Evolutionary conservation across 2,113 vertebrate genomes (phyloP), one percentile per base, ranked within the genome.

Genomic region (Paratilapia polleni): DNA sequence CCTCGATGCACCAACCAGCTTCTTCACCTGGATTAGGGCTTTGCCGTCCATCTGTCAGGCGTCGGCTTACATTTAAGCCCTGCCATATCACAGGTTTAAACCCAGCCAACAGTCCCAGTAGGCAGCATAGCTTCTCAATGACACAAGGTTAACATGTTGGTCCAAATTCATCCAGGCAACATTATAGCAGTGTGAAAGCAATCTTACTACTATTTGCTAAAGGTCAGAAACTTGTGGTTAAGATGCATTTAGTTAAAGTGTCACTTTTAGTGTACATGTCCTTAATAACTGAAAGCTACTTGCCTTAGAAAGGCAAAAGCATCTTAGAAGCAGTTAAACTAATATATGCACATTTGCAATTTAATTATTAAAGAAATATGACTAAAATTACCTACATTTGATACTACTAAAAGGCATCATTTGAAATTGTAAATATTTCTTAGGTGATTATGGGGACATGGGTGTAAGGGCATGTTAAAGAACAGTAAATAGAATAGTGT

Each of bases 21-120:
- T 93, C 90, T 92, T 89, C 66, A 43, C 81, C 83, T 52, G 93
- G 95, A 96, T 96, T 95, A 95, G 84, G 92, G 92, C 89, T 93
- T 83, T 78, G 81, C 86, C 58, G 91, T 91, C 94, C 96, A 96
- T 96, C 95, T 96, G 95, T 93, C 78, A 82, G 81, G 87, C 86
- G 24, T 91, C 90, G 82, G 92, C 90, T 94, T 94, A 92, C 87
- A 88, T 94, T 93, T 95, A 95, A 95, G 89, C 93, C 80, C 81
- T 88, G 90, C 87, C 94, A 93, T 93, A 95, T 95, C 91, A 92
- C 86, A 89, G 91, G 74, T 87, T 85, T 28, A 5, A 43, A 82
- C 64, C 49, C 79, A 77, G 82, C 87, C 87, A 73, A 79, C 84
- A 82, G 81, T 89, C 85, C 91, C 87, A 75, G 85, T 81, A 56